A percentile compares a stretch with the other conserved stretches of the same genome.
Conservation (phyloP, 2,797 vertebrate genomes). For the Smutsia gigantea region DNA sequence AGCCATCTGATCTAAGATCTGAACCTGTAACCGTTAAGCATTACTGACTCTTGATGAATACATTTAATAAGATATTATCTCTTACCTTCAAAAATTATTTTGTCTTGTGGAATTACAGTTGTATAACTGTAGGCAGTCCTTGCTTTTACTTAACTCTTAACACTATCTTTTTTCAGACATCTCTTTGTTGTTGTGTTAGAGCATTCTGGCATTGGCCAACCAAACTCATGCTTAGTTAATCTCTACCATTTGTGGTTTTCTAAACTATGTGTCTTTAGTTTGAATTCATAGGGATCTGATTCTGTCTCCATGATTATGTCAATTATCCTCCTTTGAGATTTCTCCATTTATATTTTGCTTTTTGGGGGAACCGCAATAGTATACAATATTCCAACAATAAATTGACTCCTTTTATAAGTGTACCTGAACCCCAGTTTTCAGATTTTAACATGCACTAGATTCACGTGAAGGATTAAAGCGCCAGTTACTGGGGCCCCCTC, state of each 20-base stretch:
- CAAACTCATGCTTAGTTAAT: background rate
- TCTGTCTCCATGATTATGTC: background rate
- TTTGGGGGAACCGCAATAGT: background rate
- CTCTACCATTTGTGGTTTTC: background rate
- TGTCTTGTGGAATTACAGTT: background rate
- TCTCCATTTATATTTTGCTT: conserved; percentile 13
- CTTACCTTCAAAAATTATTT: background rate
- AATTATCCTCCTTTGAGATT: background rate
- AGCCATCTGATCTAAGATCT: conserved; percentile 7
- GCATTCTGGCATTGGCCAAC: background rate
- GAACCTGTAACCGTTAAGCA: background rate
- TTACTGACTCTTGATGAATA: background rate
- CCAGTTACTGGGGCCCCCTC: background rate
- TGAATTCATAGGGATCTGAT: background rate
- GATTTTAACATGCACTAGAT: background rate
- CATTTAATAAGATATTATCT: background rate
- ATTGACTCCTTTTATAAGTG: background rate
- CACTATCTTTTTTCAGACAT: background rate
- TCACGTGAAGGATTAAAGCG: background rate
- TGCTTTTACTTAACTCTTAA: background rate
- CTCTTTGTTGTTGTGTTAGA: background rate
- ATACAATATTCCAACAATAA: background rate
- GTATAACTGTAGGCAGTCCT: background rate
- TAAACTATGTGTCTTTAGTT: background rate
- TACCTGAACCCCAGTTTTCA: background rate